phyloP scores from a whole-genome alignment of 2,113 vertebrate genomes.

The Aphelocoma coerulescens region DNA sequence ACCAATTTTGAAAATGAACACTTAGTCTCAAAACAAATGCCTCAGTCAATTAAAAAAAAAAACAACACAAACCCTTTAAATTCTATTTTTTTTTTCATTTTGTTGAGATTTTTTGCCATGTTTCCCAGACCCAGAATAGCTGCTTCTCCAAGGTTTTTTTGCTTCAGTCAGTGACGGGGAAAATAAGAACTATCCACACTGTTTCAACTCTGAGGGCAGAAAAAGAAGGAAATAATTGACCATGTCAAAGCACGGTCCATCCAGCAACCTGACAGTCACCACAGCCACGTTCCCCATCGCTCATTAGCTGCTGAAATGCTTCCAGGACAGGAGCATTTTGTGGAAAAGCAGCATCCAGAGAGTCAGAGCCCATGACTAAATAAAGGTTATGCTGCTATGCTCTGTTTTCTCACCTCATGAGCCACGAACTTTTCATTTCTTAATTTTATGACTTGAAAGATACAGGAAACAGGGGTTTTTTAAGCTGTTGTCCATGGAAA shows the following conservation, averaged over 20 bases:
- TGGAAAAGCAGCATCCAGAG: not conserved
- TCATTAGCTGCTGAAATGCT: not conserved
- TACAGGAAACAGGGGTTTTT: not conserved
- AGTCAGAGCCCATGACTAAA: not conserved
- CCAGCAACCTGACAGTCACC: not conserved
- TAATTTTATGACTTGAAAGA: not conserved
- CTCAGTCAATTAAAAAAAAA: not conserved
- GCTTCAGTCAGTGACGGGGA: not conserved
- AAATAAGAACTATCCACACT: not conserved
- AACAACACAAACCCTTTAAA: not conserved
- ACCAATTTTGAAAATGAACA: not conserved
- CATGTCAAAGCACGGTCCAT: accelerated
- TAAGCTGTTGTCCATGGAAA: accelerated
- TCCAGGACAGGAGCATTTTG: not conserved
- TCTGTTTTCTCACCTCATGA: not conserved
- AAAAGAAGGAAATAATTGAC: not conserved
- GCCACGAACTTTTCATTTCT: not conserved
- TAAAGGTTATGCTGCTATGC: accelerated
- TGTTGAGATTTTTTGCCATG: not conserved
- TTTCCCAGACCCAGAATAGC: not conserved
- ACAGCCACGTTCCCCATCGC: accelerated
- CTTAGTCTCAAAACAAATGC: not conserved
- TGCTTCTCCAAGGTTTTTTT: not conserved
- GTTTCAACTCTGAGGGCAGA: not conserved
- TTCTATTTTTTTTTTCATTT: not conserved